Base-by-base conservation (phyloP, 92 coral and sea anemone genomes). In the Porites evermanni region DNA sequence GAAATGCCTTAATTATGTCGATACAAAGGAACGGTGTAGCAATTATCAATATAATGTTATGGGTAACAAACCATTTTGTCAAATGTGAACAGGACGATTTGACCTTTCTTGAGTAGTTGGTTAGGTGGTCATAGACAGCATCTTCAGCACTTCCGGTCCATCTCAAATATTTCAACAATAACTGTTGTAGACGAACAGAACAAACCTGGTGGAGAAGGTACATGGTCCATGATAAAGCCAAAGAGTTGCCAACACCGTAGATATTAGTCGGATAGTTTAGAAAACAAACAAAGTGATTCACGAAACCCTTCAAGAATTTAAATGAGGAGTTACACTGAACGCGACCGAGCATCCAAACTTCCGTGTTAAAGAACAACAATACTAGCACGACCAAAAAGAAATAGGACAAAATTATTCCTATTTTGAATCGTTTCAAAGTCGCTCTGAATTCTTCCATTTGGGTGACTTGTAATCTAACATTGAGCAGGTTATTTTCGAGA, bases 191-290 rank as follows among this genome's bases (percentile, higher is more conserved):
- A 29, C 91, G 91, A 63, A 51, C 84, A 10, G 58, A 81, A 80
- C 93, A 90, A 74, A 32, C 79, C 72, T 90, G 90, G 47, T 90
- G 91, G 11, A 90, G 77, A 75, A 90, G 93, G 80, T 87, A 90
- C 79, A 82, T 77, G 44, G 86, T 90, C 93, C 93, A 90, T 13
- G 91, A 81, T 38, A 90, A 69, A 6, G 93, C 86, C 54, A 90
- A 69, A 12, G 93, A 90, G 72, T 53, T 86, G 2, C 93, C 93
- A 59, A 90, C 87, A 4, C 93, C 93, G 88, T 90, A 90, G 12
- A 90, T 47, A 32, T 86, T 86, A 9, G 81, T 87, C 53, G 93
- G 93, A 66, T 90, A 86, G 79, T 90, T 86, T n/a, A 90, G 56
- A 68, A 74, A 67, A 38, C 93, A 90, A 66, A 86, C 87, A 17